These are phyloP conservation scores for Phaethornis superciliosus DNA, from an alignment of 2,113 vertebrate species.

Conservation along the genomic window DNA sequence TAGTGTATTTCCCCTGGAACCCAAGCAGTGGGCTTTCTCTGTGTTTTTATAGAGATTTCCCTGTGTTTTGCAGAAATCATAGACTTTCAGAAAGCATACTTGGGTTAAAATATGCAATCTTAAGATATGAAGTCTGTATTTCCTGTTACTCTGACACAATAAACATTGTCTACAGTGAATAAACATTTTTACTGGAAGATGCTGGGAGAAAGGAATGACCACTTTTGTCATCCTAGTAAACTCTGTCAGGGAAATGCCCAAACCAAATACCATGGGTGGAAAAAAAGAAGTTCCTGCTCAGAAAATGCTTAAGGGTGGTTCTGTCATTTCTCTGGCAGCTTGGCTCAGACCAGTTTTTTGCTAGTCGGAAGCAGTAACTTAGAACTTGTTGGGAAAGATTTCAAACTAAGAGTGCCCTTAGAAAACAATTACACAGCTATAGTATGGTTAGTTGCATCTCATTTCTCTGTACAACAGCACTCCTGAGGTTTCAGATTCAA, in stretches of 20 bases:
- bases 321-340: not conserved
- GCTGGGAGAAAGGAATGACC: not conserved
- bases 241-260: conserved; percentile 24
- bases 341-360: not conserved
- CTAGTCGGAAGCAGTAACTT: not conserved
- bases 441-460: not conserved
- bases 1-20: not conserved
- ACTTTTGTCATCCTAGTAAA: conserved; percentile 29
- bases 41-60: not conserved
- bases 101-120: conserved; percentile 21
- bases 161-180: conserved; percentile 47
- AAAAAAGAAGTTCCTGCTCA: not conserved
- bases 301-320: not conserved
- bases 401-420: not conserved
- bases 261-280: not conserved
- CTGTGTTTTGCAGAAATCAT: not conserved
- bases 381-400: not conserved
- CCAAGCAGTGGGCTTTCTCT: not conserved
- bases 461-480: not conserved
- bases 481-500: not conserved
- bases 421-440: not conserved
- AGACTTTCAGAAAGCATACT: conserved; percentile 24
- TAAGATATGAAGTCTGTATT: conserved; percentile 39
- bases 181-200: conserved; percentile 59
- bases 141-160: conserved; percentile 54